phyloP scores from a whole-genome alignment of 2,113 vertebrate species.

The Malurus cyaneus region DNA sequence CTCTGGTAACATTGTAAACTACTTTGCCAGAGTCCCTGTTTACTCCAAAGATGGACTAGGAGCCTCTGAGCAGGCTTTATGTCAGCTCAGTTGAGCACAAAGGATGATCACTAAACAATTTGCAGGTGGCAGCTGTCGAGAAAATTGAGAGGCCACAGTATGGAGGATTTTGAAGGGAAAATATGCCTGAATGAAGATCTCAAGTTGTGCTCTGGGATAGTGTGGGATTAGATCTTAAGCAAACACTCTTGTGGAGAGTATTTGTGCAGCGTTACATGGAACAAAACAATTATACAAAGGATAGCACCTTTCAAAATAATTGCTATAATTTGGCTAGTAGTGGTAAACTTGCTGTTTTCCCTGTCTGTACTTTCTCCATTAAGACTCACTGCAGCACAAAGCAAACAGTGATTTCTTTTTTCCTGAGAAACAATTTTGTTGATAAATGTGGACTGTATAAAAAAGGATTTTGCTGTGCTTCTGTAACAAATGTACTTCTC shows the following conservation, averaged over 20 bases:
- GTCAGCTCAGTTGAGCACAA: background rate
- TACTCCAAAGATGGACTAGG: background rate
- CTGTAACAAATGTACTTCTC: background rate
- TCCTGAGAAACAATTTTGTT: background rate
- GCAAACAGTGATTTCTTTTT: background rate
- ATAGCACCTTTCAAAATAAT: background rate
- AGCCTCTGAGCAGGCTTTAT: background rate
- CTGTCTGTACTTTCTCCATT: background rate
- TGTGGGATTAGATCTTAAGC: background rate
- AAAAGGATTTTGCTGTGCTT: background rate
- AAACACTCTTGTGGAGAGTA: background rate
- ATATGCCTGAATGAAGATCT: background rate
- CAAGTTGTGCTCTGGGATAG: background rate
- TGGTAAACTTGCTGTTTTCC: background rate
- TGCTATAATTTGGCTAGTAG: background rate
- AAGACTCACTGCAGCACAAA: background rate
- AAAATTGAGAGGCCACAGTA: background rate
- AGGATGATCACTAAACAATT: background rate
- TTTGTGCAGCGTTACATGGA: background rate
- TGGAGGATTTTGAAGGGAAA: background rate
- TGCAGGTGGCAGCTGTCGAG: background rate
- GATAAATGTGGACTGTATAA: background rate
- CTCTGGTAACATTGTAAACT: background rate
- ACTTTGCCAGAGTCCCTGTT: background rate
- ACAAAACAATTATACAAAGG: background rate